Evolutionary conservation across 1,140 invertebrate genomes (phyloP).

Genomic region (Cryptotermes secundus): DNA sequence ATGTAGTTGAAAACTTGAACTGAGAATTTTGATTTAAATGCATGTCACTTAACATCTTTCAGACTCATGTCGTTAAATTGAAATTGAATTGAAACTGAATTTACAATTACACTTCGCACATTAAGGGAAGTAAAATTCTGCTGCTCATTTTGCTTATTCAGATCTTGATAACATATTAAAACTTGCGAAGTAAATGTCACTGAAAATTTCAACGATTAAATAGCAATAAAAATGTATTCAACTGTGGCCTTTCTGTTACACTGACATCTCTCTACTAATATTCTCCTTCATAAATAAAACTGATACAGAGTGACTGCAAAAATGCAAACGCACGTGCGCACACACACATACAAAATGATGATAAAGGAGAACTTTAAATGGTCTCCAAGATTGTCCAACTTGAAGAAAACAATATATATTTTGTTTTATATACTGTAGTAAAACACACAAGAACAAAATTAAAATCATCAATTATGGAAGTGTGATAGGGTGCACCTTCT

Average conservation of each 20-base stretch:
- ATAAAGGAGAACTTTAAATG: background rate
- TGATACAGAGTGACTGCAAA: background rate
- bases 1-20: background rate
- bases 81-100: too few relatives aligned
- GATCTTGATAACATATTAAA: background rate
- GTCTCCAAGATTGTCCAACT: background rate
- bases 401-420: background rate
- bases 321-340: background rate
- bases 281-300: conserved; percentile 3
- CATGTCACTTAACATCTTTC: background rate
- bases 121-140: too few relatives aligned
- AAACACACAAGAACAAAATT: background rate
- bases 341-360: background rate
- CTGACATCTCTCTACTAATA: background rate
- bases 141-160: background rate
- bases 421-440: background rate
- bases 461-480: background rate
- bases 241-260: background rate
- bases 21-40: background rate
- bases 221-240: conserved; percentile 1
- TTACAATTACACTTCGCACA: too few relatives aligned
- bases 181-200: background rate
- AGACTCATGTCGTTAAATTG: too few relatives aligned
- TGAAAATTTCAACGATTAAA: background rate
- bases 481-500: background rate